Conservation (phyloP, 2,113 vertebrate genomes). For the Hippocampus mohnikei region DNA sequence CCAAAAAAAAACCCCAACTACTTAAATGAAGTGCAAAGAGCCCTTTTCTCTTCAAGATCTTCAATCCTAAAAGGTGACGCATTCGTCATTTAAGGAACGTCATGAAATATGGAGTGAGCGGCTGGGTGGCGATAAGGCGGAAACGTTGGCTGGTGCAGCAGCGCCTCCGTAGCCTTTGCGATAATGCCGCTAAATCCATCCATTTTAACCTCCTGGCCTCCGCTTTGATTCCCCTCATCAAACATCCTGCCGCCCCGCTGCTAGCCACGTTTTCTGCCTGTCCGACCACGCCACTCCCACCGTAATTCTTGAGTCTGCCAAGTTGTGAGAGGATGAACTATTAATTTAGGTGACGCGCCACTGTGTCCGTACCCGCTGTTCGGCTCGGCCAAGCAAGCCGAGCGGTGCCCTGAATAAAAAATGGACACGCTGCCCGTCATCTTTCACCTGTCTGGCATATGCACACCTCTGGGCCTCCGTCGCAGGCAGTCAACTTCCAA, state of each 20-base stretch:
- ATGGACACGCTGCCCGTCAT: constrained; percentile 58
- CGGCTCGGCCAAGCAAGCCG: constrained; percentile 34
- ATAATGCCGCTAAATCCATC: constrained; percentile 63
- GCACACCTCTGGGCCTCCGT: constrained; percentile 48
- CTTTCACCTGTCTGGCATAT: constrained; percentile 59
- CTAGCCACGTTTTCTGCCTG: constrained; percentile 54
- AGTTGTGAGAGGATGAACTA: constrained; percentile 50
- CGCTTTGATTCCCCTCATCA: constrained; percentile 63
- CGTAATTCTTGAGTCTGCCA: constrained; percentile 56
- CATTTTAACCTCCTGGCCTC: constrained; percentile 59
- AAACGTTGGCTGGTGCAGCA: constrained; percentile 29
- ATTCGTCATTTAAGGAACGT: neutral
- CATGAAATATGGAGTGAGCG: constrained; percentile 41
- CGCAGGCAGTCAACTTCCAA: constrained; percentile 59
- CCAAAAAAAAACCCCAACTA: neutral
- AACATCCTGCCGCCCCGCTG: constrained; percentile 52
- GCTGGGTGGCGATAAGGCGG: constrained; percentile 49
- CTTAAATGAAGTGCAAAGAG: neutral
- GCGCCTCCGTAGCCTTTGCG: constrained; percentile 39
- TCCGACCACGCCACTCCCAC: constrained; percentile 34
- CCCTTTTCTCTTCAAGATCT: neutral
- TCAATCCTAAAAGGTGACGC: neutral
- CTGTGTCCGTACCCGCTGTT: constrained; percentile 52
- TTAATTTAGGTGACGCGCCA: constrained; percentile 66
- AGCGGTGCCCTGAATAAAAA: constrained; percentile 25